Evolutionary conservation across 2,888 invertebrate species (phyloP), one percentile per base, ranked within the genome.

Genomic region (Aphidoletes aphidimyza): DNA sequence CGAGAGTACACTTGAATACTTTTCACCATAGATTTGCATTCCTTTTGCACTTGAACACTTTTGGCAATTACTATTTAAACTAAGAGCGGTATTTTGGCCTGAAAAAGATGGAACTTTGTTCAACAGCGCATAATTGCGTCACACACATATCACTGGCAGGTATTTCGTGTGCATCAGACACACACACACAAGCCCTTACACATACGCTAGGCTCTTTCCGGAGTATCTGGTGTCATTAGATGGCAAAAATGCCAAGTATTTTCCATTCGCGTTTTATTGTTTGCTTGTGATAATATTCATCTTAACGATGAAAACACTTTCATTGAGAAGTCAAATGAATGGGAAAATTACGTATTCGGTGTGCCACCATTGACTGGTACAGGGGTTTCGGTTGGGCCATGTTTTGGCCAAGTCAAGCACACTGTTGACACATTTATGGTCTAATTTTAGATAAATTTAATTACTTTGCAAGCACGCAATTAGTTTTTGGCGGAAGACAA

Each of bases 391-490:
- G 54, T 54, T 17, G n/a, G n/a, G n/a, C n/a, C n/a, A n/a, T n/a
- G n/a, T n/a, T 54, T 69, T 30, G 34, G 30, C 69, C 34, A 14
- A 69, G 69, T 26, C 26, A 34, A 30, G 30, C 69, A 30, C 69
- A 30, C 30, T 69, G 69, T 69, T 69, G 69, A 69, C 69, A 69
- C 69, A 69, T 69, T 69, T 69, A 69, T 69, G 69, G 69, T 69
- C 69, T 30, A 69, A 69, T 69, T 69, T 69, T 69, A 69, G 69
- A 69, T 69, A 69, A 69, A 69, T 69, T 69, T 69, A 69, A 69
- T 69, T 69, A 69, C 69, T 69, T 69, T 30, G 34, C 69, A 30
- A 30, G 69, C 69, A 69, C 69, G 69, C 69, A 69, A 69, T 69
- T 69, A 69, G 69, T 69, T 69, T 69, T 69, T 19, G 69, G 34